Conservation (phyloP, 2,888 invertebrate genomes). For the Cephus pygmeus region DNA sequence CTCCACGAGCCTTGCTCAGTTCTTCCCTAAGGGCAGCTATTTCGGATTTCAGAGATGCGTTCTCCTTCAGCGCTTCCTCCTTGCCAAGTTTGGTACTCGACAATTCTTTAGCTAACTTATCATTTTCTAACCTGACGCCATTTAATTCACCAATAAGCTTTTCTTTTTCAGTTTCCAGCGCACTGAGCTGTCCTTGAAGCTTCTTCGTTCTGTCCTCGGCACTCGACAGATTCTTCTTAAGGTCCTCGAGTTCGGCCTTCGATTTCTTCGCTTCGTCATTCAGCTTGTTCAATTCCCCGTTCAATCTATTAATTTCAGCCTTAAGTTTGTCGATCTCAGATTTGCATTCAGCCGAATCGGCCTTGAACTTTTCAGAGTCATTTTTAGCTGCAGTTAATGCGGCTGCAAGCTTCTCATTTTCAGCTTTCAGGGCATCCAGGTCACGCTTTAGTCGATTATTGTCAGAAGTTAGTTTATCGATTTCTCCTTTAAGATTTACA, state of each 20-base stretch:
- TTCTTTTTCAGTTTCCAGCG: slow-evolving; percentile 25
- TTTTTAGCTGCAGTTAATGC: neutral
- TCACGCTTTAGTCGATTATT: slow-evolving; percentile 16
- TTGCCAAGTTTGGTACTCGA: slow-evolving; percentile 23
- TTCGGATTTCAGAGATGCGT: slow-evolving; percentile 29
- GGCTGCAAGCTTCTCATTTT: slow-evolving; percentile 10
- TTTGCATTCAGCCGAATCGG: slow-evolving; percentile 6
- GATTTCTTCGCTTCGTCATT: slow-evolving; percentile 18
- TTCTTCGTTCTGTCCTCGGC: neutral
- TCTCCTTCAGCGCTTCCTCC: slow-evolving; percentile 28
- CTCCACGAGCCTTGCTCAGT: slow-evolving; percentile 28
- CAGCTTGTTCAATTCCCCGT: slow-evolving; percentile 30
- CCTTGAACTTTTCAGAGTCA: slow-evolving; percentile 19
- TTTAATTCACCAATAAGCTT: slow-evolving; percentile 33
- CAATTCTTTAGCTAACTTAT: slow-evolving; percentile 32
- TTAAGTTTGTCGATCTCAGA: slow-evolving; percentile 19
- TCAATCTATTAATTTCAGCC: slow-evolving; percentile 24
- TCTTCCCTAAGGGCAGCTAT: slow-evolving; percentile 30
- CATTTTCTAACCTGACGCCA: slow-evolving; percentile 30
- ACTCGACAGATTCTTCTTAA: slow-evolving; percentile 14
- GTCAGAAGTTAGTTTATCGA: slow-evolving; percentile 24
- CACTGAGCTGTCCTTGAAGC: neutral
- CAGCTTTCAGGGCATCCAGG: neutral
- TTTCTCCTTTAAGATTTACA: slow-evolving; percentile 21
- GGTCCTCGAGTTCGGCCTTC: slow-evolving; percentile 21